Evolutionary conservation across 2,113 vertebrate species (phyloP).

Genomic region (Sakesphorus luctuosus): DNA sequence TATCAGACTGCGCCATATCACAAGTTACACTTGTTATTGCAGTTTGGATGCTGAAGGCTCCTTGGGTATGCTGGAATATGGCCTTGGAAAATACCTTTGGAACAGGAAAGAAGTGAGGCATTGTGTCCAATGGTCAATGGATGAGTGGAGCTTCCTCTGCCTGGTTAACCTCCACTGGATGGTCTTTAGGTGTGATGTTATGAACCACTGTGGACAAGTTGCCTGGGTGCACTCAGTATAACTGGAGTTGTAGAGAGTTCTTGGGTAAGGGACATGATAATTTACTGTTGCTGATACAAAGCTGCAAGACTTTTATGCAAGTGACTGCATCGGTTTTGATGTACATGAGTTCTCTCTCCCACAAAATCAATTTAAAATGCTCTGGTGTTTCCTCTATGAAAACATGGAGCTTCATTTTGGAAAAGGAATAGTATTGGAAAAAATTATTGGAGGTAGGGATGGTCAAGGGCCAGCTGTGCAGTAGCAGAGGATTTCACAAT

Average conservation of each 20-base stretch:
- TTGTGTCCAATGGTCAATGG: not conserved
- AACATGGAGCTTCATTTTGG: not conserved
- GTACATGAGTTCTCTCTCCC: not conserved
- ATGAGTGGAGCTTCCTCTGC: not conserved
- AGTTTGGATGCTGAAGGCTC: not conserved
- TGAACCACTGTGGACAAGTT: not conserved
- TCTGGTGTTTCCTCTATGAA: not conserved
- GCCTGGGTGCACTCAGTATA: accelerated
- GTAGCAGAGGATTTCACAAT: not conserved
- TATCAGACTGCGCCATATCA: accelerated
- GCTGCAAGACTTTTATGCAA: not conserved
- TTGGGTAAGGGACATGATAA: too few relatives aligned
- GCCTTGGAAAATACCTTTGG: not conserved
- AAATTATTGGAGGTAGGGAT: not conserved
- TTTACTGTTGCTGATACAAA: not conserved
- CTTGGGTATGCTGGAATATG: not conserved
- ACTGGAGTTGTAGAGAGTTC: not conserved
- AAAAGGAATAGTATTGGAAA: not conserved
- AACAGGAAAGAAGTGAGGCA: not conserved
- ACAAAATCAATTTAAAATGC: not conserved
- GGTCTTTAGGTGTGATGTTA: not conserved
- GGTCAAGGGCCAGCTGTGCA: not conserved
- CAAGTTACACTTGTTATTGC: not conserved
- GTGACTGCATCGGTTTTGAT: not conserved
- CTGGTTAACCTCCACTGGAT: not conserved